Base-by-base conservation (phyloP, 1,140 invertebrate genomes). In the Lycorma delicatula region DNA sequence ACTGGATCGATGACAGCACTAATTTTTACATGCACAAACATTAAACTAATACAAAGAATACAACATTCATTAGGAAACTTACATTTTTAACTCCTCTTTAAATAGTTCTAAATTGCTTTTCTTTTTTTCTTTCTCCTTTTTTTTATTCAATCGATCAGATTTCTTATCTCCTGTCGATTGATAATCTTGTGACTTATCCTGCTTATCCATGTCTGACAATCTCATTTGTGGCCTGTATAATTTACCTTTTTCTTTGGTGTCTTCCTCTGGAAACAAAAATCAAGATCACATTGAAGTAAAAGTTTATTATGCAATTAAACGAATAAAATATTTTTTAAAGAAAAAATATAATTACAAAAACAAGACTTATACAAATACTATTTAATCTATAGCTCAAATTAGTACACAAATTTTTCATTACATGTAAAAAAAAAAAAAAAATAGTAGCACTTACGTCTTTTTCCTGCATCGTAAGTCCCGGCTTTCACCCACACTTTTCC, bases 91-190 rank as follows among this genome's bases (percentile, higher is more conserved):
- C 72, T 96, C 93, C 71, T 98, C 94, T 73, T 98, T 98, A 65
- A 98, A 98, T 2, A 93, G 72, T 71, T 99, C 97, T 54, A 99
- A 76, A 75, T 99, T 98, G 64, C 91, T 97, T 69, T 97, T 98
- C 69, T 93, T 94, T 68, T 95, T 94, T 63, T 92, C 88, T 68
- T 86, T 82, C 67, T 83, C 83, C 71, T 91, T 92, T 69, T 91
- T 92, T 64, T 89, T 87, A 2, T 82, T 77, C 36, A 78, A 77
- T 63, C 75, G 76, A 54, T 89, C 88, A 16, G 79, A 70, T 68
- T 86, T 83, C 60, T 71, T 80, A 0, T 80, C 70, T 48, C 71
- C 77, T 4, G 89, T 70, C n/a, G 83, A 73, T 61, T 82, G 81
- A 75, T 85, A 82, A 67, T 91, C 84, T 71, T 86, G 79, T 25